Base-by-base conservation (phyloP, 2,888 invertebrate genomes). In the Clusia tigrina region DNA sequence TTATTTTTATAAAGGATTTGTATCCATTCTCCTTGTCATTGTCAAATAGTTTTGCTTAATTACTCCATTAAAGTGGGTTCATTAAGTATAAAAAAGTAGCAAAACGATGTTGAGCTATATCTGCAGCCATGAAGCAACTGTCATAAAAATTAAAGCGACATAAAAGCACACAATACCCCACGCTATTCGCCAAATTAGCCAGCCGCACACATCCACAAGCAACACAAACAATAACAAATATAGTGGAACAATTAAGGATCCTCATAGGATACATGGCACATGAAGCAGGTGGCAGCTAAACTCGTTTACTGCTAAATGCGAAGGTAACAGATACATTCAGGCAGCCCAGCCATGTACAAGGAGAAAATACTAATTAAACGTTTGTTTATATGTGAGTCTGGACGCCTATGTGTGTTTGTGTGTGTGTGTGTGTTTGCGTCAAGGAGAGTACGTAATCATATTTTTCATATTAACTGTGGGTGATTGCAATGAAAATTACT, bases 91-190 rank as follows among this genome's bases (percentile, higher is more conserved):
- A 20, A 18, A 48, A 18, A 20, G 5, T 22, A 6, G 22, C 48
- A 22, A 18, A 20, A 20, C n/a, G n/a, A n/a, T n/a, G n/a, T n/a
- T n/a, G n/a, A n/a, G n/a, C n/a, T n/a, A n/a, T n/a, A n/a, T n/a
- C n/a, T n/a, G n/a, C n/a, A n/a, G n/a, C n/a, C 77, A 71, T 77
- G 67, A 42, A 65, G 74, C 73, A 72, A 58, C 67, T 60, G 68
- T 69, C 76, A 75, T 77, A 73, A 76, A 77, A 71, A 65, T 72
- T 69, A 76, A 76, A 77, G 77, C 75, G 73, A 74, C 75, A 71
- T 68, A 71, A 65, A 67, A 5, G 1, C 17, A 37, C 10, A 37
- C 5, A 20, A n/a, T n/a, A n/a, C n/a, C n/a, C n/a, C n/a, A n/a
- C n/a, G n/a, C n/a, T n/a, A n/a, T n/a, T n/a, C n/a, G n/a, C n/a